Base-by-base conservation (phyloP, 2,113 vertebrate genomes). In the Gavia stellata region DNA sequence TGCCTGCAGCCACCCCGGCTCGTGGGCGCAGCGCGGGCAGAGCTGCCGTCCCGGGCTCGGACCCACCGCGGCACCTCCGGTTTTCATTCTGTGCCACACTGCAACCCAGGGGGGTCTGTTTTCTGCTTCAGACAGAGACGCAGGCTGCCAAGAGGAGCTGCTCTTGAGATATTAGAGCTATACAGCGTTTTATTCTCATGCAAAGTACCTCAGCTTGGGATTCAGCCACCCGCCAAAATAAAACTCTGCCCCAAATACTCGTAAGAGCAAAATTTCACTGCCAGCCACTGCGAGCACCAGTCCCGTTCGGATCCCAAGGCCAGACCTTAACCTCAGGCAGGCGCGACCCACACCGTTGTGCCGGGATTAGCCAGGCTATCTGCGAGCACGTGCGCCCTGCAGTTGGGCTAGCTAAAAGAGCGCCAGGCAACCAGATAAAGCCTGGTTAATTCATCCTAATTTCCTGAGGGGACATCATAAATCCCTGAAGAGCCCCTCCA, bases 31-130 rank as follows among this genome's bases (percentile, higher is more conserved):
- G 16, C 8, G 2, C 47, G 8, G 42, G 23, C 75, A n/a, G 40
- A 89, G 70, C 31, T 17, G 25, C 66, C 26, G 3, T 5, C 47
- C 1, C 0, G 14, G 47, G 6, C 23, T 17, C 0, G 1, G 49
- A 26, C 25, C 88, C 44, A 34, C 14, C 14, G 3, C 14, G 1
- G 73, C 72, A 23, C 45, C 78, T 55, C 28, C 0, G 11, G n/a
- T 0, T 21, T 21, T 7, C 23, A 6, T 15, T 34, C 66, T 5
- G 68, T 50, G 67, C 85, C 63, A 3, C 50, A 3, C 71, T 8
- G 0, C 24, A 66, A 21, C 33, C 53, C 12, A 1, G 29, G 0
- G 34, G 28, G 23, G 17, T 20, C 28, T 14, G 23, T 9, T 62
- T 84, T 34, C 75, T 24, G 49, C 65, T 31, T 55, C 40, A 26